Evolutionary conservation across 2,888 invertebrate species (phyloP).

Genomic region (Lithosia quadra): DNA sequence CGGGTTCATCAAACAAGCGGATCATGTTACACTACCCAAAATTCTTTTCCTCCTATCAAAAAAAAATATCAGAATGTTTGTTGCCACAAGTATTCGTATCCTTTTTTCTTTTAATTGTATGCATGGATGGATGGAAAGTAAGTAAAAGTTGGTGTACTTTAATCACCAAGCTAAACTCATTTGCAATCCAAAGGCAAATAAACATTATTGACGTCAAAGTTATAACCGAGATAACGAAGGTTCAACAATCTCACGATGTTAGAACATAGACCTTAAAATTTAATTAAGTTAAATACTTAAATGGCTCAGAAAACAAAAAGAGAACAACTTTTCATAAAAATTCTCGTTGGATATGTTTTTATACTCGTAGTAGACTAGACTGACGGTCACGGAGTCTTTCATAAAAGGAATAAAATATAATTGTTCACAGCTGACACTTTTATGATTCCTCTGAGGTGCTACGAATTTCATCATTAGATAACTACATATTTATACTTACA

Average conservation of each 20-base stretch:
- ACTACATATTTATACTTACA: no score
- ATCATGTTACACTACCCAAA: constrained; percentile 65
- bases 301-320: constrained; percentile 21
- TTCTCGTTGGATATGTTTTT: neutral
- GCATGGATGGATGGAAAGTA: no score
- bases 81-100: neutral
- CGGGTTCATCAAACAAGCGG: constrained; percentile 69
- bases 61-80: neutral
- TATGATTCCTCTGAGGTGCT: neutral
- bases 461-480: neutral
- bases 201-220: constrained; percentile 32
- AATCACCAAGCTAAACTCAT: constrained; percentile 30
- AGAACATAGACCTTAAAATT: constrained; percentile 32
- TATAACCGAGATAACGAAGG: constrained; percentile 31
- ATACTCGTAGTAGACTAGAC: neutral
- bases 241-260: constrained; percentile 28
- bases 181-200: constrained; percentile 39
- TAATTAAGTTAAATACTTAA: constrained; percentile 36
- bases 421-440: neutral
- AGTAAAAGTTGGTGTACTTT: constrained; percentile 28
- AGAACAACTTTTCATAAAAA: constrained; percentile 13
- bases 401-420: neutral
- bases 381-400: neutral
- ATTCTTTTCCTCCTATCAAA: constrained; percentile 47
- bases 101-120: constrained; percentile 19